A percentile compares a stretch with the other conserved stretches of the same genome.
Evolutionary conservation across 2,888 invertebrate genomes (phyloP).

Genomic region (Mechanitis mazaeus): DNA sequence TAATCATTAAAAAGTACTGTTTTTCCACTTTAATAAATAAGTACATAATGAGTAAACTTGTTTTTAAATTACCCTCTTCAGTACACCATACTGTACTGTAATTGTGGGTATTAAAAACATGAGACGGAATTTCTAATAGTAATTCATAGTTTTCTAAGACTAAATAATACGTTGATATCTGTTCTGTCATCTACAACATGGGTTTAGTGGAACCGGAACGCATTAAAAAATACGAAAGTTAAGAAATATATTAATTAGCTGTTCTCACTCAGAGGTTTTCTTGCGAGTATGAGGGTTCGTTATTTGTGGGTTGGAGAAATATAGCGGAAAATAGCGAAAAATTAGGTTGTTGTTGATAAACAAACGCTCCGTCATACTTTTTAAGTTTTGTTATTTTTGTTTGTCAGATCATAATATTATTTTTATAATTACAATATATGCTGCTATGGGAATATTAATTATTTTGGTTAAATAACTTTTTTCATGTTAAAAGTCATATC

Average conservation of each 20-base stretch:
- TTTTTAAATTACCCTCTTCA: background rate
- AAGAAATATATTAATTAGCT: no score
- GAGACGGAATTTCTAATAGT: conserved; percentile 5
- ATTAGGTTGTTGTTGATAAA: background rate
- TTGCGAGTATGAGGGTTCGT: no score
- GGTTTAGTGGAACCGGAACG: background rate
- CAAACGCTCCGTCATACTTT: no score
- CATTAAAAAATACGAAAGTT: no score
- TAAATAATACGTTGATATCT: background rate
- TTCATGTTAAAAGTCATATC: no score
- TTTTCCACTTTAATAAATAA: background rate
- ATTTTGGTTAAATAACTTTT: no score
- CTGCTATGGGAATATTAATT: no score
- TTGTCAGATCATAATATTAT: no score
- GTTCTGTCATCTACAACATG: background rate
- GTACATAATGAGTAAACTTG: background rate
- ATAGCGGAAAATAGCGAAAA: background rate
- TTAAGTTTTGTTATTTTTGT: no score
- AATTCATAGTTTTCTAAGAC: background rate
- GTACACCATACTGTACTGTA: background rate
- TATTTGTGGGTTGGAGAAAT: no score
- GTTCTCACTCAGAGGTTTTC: no score
- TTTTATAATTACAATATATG: no score
- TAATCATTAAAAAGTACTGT: background rate
- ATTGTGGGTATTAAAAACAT: conserved; percentile 4